These are phyloP conservation scores for Numenius arquata DNA, from an alignment of 2,113 vertebrate genomes.

Conservation along the genomic window DNA sequence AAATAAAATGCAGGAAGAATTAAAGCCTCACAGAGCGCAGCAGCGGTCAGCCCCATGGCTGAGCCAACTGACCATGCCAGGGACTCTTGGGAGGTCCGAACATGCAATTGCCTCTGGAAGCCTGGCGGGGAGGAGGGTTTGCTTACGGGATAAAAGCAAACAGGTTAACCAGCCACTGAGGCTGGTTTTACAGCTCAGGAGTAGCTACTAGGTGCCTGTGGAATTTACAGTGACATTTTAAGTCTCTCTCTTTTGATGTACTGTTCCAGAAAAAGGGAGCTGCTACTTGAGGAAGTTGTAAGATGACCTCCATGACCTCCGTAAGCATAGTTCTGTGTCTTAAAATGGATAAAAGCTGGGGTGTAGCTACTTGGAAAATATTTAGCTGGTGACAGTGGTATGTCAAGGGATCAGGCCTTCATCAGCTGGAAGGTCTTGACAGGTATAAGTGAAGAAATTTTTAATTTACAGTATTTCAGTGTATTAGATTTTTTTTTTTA, in stretches of 20 bases:
- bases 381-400: not conserved
- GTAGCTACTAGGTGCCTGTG: not conserved
- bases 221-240: accelerated
- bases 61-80: not conserved
- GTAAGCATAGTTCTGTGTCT: not conserved
- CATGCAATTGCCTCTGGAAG: accelerated
- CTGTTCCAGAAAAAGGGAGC: not conserved
- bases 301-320: not conserved
- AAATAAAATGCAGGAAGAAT: not conserved
- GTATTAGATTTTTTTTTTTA: not conserved
- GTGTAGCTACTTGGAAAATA: not conserved
- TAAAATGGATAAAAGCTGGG: not conserved
- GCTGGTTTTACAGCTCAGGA: not conserved
- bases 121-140: not conserved
- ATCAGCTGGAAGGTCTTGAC: not conserved
- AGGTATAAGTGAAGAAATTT: not conserved
- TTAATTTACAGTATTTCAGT: not conserved
- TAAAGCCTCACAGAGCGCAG: not conserved
- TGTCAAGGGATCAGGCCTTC: not conserved
- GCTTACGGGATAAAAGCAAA: accelerated
- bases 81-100: not conserved
- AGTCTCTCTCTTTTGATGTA: accelerated
- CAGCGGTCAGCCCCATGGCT: not conserved
- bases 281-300: not conserved
- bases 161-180: not conserved